Evolutionary conservation across 2,113 vertebrate species (phyloP), one percentile per base, ranked within the genome.

Genomic region (Lycaon pictus): DNA sequence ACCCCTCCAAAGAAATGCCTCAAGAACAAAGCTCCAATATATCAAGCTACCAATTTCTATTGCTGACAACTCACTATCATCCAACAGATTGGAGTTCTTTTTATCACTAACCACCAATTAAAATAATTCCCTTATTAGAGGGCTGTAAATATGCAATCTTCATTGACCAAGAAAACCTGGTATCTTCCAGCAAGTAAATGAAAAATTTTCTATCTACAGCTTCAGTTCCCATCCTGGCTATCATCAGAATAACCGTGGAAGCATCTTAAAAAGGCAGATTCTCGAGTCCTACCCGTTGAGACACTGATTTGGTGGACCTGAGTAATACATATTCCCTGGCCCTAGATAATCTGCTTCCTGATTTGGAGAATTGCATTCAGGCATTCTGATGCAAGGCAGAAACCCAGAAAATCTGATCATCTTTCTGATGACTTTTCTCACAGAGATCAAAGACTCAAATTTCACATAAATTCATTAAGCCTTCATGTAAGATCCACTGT

Each of bases 361-460:
- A 97, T 63, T 90, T 95, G 7, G 55, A 51, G 37, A 95, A 32
- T 71, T 72, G 83, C 15, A 27, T n/a, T 85, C 4, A 81, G 27
- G 58, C 48, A 93, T 72, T 85, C 71, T 55, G n/a, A 79, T 19
- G 23, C 37, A 92, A 95, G 58, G 25, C 29, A 85, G 90, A 93
- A 92, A 62, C 23, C 10, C 63, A 95, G 43, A 69, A 97, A 81
- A 81, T 71, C 16, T 85, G 80, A 96, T 29, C 53, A 74, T 62
- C 77, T 93, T 88, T 88, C 60, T 83, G 32, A 82, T 32, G 55
- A 77, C 43, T 51, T 79, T 48, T 87, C 82, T 93, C 58, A 69
- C 27, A 63, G 51, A 84, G 55, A 83, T 82, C 55, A 95, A 90
- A 90, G 79, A 25, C 8, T 65, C 71, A 94, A 81, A 65, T 96